These are phyloP conservation scores for Heliconius hortense DNA, from an alignment of 2,888 invertebrate genomes.

Conservation along the genomic window DNA sequence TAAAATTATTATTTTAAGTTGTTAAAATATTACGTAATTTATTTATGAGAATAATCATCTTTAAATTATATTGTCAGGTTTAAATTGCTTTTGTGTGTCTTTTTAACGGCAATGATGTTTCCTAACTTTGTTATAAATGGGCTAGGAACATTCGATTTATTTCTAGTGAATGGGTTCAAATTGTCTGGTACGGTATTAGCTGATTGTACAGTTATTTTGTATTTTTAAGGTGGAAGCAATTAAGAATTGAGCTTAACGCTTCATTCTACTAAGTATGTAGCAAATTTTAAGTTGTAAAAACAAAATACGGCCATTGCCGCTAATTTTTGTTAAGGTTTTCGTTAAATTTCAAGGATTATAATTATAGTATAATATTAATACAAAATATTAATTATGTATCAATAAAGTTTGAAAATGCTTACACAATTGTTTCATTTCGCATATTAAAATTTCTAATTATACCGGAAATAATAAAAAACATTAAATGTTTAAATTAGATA, in stretches of 20 bases:
- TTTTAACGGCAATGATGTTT: background rate
- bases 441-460: background rate
- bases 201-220: slow-evolving; percentile 39
- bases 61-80: slow-evolving; percentile 20
- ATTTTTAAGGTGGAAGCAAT: slow-evolving; percentile 39
- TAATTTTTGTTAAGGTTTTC: slow-evolving; percentile 42
- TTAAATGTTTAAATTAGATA: background rate
- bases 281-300: slow-evolving; percentile 42
- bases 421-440: slow-evolving; percentile 30
- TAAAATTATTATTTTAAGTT: slow-evolving; percentile 12
- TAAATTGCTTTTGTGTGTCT: slow-evolving; percentile 30
- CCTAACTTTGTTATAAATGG: slow-evolving; percentile 23
- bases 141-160: slow-evolving; percentile 23
- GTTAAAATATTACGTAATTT: slow-evolving; percentile 25
- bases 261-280: slow-evolving; percentile 41
- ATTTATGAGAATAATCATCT: slow-evolving; percentile 10
- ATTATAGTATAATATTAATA: slow-evolving; percentile 42
- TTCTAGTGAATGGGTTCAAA: slow-evolving; percentile 33
- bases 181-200: slow-evolving; percentile 31
- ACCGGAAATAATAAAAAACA: background rate
- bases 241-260: slow-evolving; percentile 38
- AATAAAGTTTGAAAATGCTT: slow-evolving; percentile 43
- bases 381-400: slow-evolving; percentile 43
- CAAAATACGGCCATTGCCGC: slow-evolving; percentile 37
- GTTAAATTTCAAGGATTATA: slow-evolving; percentile 43